Conservation (phyloP, 2,888 invertebrate species). For the Mamestra brassicae region DNA sequence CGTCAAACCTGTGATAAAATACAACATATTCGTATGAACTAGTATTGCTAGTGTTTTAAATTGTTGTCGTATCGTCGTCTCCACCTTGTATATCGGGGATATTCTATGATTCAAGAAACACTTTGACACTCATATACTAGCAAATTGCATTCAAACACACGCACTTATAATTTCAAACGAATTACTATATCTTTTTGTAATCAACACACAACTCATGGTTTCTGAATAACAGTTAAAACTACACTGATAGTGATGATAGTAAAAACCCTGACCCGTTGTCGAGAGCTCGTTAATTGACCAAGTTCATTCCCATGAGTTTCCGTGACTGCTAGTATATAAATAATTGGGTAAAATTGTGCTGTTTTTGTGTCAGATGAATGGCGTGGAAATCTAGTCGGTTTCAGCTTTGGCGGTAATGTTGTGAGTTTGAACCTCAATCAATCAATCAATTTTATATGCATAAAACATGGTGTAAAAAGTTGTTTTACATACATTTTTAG, state of each 20-base stretch:
- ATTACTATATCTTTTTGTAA: background rate
- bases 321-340: constrained; percentile 15
- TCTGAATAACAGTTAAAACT: constrained; percentile 5
- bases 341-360: constrained; percentile 18
- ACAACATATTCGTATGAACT: too few relatives aligned
- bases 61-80: too few relatives aligned
- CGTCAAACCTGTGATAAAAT: too few relatives aligned
- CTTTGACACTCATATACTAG: background rate
- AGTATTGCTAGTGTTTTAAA: too few relatives aligned
- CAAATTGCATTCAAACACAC: background rate
- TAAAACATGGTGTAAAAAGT: too few relatives aligned
- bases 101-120: background rate
- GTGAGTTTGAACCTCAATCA: too few relatives aligned
- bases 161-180: background rate
- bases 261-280: constrained; percentile 35
- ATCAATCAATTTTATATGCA: too few relatives aligned
- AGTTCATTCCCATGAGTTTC: constrained; percentile 40
- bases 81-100: background rate
- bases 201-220: background rate
- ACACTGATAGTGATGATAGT: constrained; percentile 17
- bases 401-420: background rate
- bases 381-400: constrained; percentile 17
- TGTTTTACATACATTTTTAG: too few relatives aligned
- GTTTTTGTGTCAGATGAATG: background rate
- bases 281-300: constrained; percentile 37